phyloP scores from a whole-genome alignment of 1,140 invertebrate species.

The Pogonomyrmex californicus region DNA sequence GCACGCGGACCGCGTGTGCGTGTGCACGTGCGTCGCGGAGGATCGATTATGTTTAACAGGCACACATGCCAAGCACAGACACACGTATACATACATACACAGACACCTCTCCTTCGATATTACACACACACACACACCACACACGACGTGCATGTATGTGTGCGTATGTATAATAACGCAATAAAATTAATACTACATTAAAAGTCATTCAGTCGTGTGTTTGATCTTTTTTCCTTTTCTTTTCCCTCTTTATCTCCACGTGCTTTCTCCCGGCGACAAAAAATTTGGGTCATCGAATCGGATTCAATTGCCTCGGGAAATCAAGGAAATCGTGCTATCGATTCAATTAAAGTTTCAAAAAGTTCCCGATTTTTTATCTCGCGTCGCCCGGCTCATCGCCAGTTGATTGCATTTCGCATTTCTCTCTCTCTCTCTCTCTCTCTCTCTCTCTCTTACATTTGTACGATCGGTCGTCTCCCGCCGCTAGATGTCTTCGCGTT shows the following conservation, averaged over 20 bases:
- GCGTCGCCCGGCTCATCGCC: neutral
- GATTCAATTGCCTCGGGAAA: too few species aligned
- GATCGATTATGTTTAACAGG: neutral
- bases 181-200: conserved; percentile 65
- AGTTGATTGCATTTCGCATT: neutral
- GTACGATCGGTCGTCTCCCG: neutral
- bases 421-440: neutral
- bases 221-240: neutral
- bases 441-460: neutral
- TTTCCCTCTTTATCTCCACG: neutral
- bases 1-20: neutral
- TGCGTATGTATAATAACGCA: conserved; percentile 61
- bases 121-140: neutral
- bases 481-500: neutral
- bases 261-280: neutral
- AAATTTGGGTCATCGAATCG: too few species aligned
- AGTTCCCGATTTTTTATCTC: neutral
- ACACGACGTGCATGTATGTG: conserved; percentile 55
- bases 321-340: too few species aligned
- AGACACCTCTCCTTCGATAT: neutral
- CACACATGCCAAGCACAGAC: too few species aligned
- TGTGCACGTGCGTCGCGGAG: neutral
- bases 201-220: neutral
- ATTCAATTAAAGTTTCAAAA: too few species aligned
- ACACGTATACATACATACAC: neutral